These are phyloP conservation scores for Rousettus madagascariensis DNA, from an alignment of 2,797 vertebrate species.

Conservation along the genomic window DNA sequence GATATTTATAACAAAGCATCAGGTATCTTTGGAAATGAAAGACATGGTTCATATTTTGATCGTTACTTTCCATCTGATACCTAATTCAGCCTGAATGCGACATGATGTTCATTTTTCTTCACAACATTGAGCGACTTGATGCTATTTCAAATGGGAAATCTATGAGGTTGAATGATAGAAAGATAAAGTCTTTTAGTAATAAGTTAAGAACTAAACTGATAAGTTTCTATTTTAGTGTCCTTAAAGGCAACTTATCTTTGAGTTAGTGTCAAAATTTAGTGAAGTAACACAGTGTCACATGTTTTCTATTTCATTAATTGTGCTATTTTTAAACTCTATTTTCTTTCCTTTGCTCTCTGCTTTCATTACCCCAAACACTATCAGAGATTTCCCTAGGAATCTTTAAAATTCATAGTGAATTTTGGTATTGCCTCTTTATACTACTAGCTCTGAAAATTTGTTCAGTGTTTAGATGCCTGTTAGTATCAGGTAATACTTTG, in stretches of 20 bases:
- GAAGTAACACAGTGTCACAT: conserved; percentile 38
- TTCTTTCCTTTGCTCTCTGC: neutral
- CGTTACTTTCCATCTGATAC: conserved; percentile 57
- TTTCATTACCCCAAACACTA: neutral
- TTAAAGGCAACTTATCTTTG: conserved; percentile 57
- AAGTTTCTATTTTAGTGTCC: conserved; percentile 64
- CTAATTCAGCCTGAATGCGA: conserved; percentile 63
- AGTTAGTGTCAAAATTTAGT: conserved; percentile 53
- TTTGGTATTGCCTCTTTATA: conserved; percentile 70
- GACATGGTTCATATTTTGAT: conserved; percentile 64
- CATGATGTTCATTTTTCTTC: conserved; percentile 76
- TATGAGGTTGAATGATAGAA: conserved; percentile 65
- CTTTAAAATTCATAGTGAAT: conserved; percentile 75
- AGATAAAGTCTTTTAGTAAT: conserved; percentile 70
- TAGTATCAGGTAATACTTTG: conserved; percentile 81
- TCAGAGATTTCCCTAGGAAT: conserved; percentile 61
- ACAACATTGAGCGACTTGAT: conserved; percentile 69
- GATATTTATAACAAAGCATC: conserved; percentile 68
- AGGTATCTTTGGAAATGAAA: conserved; percentile 69
- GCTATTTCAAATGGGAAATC: conserved; percentile 74
- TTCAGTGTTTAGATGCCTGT: conserved; percentile 79
- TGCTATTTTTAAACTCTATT: neutral
- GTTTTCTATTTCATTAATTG: conserved; percentile 46
- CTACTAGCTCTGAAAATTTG: conserved; percentile 74
- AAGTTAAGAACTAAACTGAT: conserved; percentile 59